These are phyloP conservation scores for Mus pahari DNA, from an alignment of 2,113 vertebrate genomes.

Conservation along the genomic window DNA sequence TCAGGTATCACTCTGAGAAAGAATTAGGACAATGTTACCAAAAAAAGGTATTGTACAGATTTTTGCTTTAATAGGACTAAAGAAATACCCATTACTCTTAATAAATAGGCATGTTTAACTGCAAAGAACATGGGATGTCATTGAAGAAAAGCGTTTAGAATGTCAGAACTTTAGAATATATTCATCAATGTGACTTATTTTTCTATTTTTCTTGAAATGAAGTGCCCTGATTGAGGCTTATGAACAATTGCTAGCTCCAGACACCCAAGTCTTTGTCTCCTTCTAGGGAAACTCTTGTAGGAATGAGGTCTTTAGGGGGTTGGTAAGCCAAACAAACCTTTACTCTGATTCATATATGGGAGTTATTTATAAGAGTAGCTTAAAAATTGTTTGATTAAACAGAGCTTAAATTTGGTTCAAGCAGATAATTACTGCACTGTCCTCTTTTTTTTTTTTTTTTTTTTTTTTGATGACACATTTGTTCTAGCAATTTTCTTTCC, in stretches of 20 bases:
- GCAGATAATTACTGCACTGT: not conserved
- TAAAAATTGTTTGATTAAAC: not conserved
- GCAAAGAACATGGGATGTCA: not conserved
- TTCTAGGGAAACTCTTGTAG: not conserved
- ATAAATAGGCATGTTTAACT: conserved; percentile 1
- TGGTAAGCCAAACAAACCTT: not conserved
- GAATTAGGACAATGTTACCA: conserved; percentile 21
- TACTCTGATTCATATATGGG: not conserved
- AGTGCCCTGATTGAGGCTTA: not conserved
- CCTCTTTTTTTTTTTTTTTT: not conserved
- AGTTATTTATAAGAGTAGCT: not conserved
- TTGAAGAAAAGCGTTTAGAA: conserved; percentile 25
- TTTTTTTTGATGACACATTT: not conserved
- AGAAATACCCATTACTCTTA: not conserved
- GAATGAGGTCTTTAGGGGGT: not conserved
- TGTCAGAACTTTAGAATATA: conserved; percentile 15
- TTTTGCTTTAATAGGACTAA: not conserved
- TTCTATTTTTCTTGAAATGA: not conserved
- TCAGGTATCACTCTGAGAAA: conserved; percentile 53
- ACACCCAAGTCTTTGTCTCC: not conserved
- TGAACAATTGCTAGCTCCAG: not conserved
- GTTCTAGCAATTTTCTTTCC: not conserved
- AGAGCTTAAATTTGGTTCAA: not conserved
- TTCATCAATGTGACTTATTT: not conserved
- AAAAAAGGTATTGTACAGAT: conserved; percentile 34